Conservation (phyloP, 2,888 invertebrate species). For the Teleogryllus oceanicus region DNA sequence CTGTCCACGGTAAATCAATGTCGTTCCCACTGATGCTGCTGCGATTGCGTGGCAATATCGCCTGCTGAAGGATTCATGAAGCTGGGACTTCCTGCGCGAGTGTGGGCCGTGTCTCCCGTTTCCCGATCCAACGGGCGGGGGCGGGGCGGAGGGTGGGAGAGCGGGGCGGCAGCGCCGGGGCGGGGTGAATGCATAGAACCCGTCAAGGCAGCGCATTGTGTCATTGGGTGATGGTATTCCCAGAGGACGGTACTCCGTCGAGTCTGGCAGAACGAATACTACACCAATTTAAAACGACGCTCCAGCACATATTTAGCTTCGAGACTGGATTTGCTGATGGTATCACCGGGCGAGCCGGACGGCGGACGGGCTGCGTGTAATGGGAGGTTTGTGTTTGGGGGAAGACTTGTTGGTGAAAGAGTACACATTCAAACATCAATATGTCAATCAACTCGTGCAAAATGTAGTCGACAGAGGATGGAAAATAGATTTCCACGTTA, state of each 20-base stretch:
- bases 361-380: neutral
- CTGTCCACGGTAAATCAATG: too few relatives aligned
- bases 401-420: too few relatives aligned
- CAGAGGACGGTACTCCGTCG: neutral
- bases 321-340: neutral
- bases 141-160: too few relatives aligned
- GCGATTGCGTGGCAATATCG: neutral
- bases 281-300: neutral
- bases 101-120: too few relatives aligned
- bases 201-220: neutral
- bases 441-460: too few relatives aligned
- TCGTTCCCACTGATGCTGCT: neutral
- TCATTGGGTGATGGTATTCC: neutral
- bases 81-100: too few relatives aligned
- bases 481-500: too few relatives aligned
- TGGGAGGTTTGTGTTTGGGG: neutral
- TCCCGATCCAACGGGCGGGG: too few relatives aligned
- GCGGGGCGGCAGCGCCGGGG: too few relatives aligned
- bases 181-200: too few relatives aligned
- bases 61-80: conserved; percentile 2
- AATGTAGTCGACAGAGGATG: too few relatives aligned
- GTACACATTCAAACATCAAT: too few relatives aligned
- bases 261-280: neutral
- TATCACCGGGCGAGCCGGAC: neutral
- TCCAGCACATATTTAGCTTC: neutral